A percentile compares a stretch with the other conserved stretches of the same genome.
phyloP scores from a whole-genome alignment of 2,113 vertebrate species.

The Arizona elegans region DNA sequence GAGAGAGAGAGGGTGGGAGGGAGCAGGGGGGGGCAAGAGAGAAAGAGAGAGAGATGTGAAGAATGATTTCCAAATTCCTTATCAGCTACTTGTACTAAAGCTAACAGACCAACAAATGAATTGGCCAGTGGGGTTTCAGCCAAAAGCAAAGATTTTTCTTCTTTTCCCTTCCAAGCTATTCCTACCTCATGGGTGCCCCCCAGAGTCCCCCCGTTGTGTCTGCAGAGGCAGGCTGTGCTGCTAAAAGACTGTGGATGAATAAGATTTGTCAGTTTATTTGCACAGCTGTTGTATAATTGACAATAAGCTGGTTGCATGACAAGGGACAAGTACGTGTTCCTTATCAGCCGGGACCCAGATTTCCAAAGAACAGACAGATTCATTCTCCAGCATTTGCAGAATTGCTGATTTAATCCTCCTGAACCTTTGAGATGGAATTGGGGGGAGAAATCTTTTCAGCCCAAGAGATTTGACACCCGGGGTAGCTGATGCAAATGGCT shows the following conservation, averaged over 20 bases:
- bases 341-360: not conserved
- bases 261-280: not conserved
- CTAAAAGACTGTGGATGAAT: not conserved
- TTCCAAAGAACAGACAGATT: not conserved
- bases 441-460: not conserved
- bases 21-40: rapidly evolving
- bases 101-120: not conserved
- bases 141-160: not conserved
- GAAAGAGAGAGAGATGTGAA: not conserved
- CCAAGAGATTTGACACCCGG: not conserved
- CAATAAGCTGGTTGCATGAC: not conserved
- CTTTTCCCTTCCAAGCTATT: not conserved
- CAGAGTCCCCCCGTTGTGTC: not conserved
- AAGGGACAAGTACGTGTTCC: not conserved
- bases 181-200: not conserved
- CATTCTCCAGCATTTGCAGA: not conserved
- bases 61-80: not conserved
- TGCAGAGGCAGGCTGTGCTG: not conserved
- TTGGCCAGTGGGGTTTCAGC: not conserved
- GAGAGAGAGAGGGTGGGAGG: too few relatives aligned
- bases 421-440: not conserved
- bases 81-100: not conserved
- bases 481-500: not conserved
- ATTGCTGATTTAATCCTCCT: not conserved
- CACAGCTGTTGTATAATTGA: not conserved